A percentile compares a stretch with the other conserved stretches of the same genome.
These are phyloP conservation scores for Hipparchia sbordonii DNA, from an alignment of 2,888 invertebrate genomes.

Conservation along the genomic window DNA sequence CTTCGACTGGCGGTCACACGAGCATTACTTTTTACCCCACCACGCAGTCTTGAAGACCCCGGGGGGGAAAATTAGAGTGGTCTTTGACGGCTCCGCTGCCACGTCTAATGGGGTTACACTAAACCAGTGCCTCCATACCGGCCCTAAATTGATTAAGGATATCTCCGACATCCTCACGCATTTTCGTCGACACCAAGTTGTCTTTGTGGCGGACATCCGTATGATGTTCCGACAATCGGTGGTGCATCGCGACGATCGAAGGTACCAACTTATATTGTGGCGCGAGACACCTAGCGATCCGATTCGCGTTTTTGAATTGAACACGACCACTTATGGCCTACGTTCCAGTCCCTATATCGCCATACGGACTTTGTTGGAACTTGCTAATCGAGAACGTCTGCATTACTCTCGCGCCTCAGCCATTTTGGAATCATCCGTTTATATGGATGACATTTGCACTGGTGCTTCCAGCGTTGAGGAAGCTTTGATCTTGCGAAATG, in stretches of 20 bases:
- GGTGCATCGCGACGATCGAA: not conserved
- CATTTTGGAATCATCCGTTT: not conserved
- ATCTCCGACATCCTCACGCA: not conserved
- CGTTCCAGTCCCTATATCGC: slow-evolving; percentile 7
- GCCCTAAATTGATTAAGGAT: slow-evolving; percentile 17
- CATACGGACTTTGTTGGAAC: slow-evolving; percentile 2
- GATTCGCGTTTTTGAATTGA: not conserved
- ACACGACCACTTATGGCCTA: not conserved
- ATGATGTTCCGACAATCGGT: slow-evolving; percentile 8
- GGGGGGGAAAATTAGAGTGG: slow-evolving; percentile 17
- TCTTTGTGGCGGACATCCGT: slow-evolving; percentile 4
- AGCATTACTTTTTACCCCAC: slow-evolving; percentile 24
- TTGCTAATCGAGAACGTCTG: not conserved
- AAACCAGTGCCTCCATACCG: slow-evolving; percentile 26
- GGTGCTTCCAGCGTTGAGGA: not conserved
- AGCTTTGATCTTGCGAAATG: not conserved
- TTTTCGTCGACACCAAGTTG: slow-evolving; percentile 12
- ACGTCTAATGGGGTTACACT: slow-evolving; percentile 26
- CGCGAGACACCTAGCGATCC: not conserved
- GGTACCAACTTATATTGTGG: slow-evolving; percentile 12
- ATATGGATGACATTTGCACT: slow-evolving; percentile 3
- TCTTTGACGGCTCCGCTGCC: slow-evolving; percentile 23
- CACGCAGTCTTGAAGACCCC: slow-evolving; percentile 20
- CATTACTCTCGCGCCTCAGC: not conserved
- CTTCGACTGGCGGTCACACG: not conserved